A percentile compares a stretch with the other conserved stretches of the same genome.
phyloP scores from a whole-genome alignment of 1,140 invertebrate species.

The Rhagoletis pomonella region DNA sequence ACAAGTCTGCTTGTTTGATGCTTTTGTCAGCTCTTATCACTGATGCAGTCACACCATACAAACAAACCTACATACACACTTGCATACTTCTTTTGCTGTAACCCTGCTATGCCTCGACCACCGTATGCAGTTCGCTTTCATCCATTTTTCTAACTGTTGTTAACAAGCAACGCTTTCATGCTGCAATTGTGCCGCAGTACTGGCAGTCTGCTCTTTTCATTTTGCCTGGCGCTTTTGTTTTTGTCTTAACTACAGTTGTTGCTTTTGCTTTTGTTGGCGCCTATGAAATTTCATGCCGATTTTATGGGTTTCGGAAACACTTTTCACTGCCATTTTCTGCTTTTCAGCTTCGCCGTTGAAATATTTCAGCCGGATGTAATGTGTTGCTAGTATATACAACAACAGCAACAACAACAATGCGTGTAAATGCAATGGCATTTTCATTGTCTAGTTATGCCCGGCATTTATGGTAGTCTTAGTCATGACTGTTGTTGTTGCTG shows the following conservation, averaged over 20 bases:
- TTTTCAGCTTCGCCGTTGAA: constrained; percentile 44
- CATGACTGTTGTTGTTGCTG: neutral
- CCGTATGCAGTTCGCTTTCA: neutral
- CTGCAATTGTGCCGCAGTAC: neutral
- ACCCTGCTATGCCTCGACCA: neutral
- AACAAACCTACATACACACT: neutral
- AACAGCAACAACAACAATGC: neutral
- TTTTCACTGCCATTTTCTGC: constrained; percentile 50
- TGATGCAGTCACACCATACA: neutral
- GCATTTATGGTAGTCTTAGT: neutral
- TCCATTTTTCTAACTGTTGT: constrained; percentile 24
- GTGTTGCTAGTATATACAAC: constrained; percentile 40
- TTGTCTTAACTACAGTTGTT: neutral
- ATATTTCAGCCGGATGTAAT: constrained; percentile 49
- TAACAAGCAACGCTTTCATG: constrained; percentile 35
- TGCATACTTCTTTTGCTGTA: neutral
- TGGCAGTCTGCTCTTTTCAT: neutral
- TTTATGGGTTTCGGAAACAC: constrained; percentile 45
- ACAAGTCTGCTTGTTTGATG: neutral
- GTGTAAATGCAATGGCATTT: neutral
- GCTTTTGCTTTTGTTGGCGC: constrained; percentile 8
- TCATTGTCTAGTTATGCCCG: neutral
- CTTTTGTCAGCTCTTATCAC: neutral
- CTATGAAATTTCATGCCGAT: constrained; percentile 49
- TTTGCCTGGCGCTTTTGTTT: neutral